A percentile compares a stretch with the other conserved stretches of the same genome.
These are phyloP conservation scores for Montipora capitata DNA, from an alignment of 92 coral and sea anemone species.

Conservation along the genomic window DNA sequence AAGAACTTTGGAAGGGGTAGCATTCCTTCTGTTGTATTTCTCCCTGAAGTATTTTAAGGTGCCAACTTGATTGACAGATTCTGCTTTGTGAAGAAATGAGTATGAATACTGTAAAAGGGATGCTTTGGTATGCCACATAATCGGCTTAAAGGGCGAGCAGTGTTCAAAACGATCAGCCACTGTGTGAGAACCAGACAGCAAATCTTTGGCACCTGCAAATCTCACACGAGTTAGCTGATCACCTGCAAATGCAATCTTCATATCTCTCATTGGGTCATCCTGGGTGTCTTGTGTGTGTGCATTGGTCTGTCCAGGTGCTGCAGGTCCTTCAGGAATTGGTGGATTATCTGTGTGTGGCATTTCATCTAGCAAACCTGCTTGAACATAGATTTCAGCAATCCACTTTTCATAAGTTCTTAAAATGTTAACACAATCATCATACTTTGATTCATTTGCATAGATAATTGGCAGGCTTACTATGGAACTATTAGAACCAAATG, in stretches of 20 bases:
- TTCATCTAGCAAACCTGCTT: slow-evolving; percentile 74
- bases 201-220: slow-evolving; percentile 78
- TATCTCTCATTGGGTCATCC: slow-evolving; percentile 70
- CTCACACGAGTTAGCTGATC: slow-evolving; percentile 78
- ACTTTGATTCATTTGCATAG: slow-evolving; percentile 76
- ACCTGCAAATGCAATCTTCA: slow-evolving; percentile 82
- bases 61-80: slow-evolving; percentile 81
- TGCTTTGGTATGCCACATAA: slow-evolving; percentile 85
- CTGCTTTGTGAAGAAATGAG: slow-evolving; percentile 83
- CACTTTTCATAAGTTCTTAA: slow-evolving; percentile 75
- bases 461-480: slow-evolving; percentile 75
- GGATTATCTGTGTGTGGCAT: slow-evolving; percentile 68
- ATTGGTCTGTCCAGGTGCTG: slow-evolving; percentile 82
- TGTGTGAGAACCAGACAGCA: slow-evolving; percentile 76
- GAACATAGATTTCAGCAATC: slow-evolving; percentile 76
- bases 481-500: no score
- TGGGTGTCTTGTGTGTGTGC: slow-evolving; percentile 67
- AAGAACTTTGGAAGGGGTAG: slow-evolving; percentile 84
- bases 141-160: slow-evolving; percentile 83
- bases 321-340: slow-evolving; percentile 76
- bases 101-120: slow-evolving; percentile 76
- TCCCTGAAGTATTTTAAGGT: slow-evolving; percentile 86
- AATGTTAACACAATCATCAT: slow-evolving; percentile 76
- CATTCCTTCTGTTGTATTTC: slow-evolving; percentile 79
- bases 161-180: slow-evolving; percentile 76